Base-by-base conservation (phyloP, 2,888 invertebrate genomes). In the Sinodicranocentrus sp. region DNA sequence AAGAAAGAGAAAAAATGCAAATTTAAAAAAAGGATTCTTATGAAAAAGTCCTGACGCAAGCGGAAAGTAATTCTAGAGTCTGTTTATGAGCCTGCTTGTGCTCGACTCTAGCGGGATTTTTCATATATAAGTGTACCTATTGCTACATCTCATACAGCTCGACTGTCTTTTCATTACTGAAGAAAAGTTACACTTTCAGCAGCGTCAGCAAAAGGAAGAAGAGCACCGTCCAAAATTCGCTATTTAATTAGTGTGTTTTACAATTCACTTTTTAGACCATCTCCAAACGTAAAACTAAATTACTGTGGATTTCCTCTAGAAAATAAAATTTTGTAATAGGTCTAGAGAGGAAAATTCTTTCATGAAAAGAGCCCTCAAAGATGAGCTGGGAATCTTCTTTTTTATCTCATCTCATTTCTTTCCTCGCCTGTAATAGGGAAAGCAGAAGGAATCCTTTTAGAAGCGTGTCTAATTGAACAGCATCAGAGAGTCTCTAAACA, bases 271-370 rank as follows among this genome's bases (percentile, higher is more conserved):
- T 57, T 57, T 8, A 23, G 57, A 57, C 25, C 19, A 10, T 48
- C 48, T 57, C 23, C 25, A 28, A 61, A 61, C n/a, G n/a, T 39
- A 26, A 72, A 5, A 61, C 59, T 72, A 59, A 72, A 59, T 44
- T 61, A 72, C 23, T 13, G 17, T 44, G 72, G 44, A 61, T 61
- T 44, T 72, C 23, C 57, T 33, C 59, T 26, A 1, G n/a, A 72
- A n/a, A 72, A 61, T 61, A 21, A 71, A 72, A 72, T 61, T 25
- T 44, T 44, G 43, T 61, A 43, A 44, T 44, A 33, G 72, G 28
- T 59, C 61, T 33, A n/a, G 61, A 28, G 33, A 61, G 61, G n/a
- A 17, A 61, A 28, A 48, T 48, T 48, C 48, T 33, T 33, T 33
- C 25, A 23, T 57, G 57, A 57, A 57, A 57, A 57, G 25, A 57